These are phyloP conservation scores for Sycophila sp. DNA, from an alignment of 1,140 invertebrate genomes.

Conservation along the genomic window DNA sequence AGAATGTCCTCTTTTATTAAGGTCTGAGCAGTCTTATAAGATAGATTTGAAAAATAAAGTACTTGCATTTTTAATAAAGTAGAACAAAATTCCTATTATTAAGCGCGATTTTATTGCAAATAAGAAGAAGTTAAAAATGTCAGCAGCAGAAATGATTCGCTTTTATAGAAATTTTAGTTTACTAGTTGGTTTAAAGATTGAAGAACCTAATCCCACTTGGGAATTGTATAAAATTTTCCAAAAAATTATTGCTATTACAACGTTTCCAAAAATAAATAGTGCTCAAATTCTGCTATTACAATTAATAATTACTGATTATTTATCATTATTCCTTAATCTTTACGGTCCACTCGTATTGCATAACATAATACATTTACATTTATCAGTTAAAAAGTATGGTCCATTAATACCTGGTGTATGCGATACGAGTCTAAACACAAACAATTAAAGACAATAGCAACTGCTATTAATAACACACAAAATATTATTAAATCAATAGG, in stretches of 20 bases:
- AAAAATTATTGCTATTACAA: not conserved
- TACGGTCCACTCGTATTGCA: not conserved
- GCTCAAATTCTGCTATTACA: not conserved
- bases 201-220: not conserved
- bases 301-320: not conserved
- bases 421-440: not conserved
- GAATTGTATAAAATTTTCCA: not conserved
- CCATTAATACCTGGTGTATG: not conserved
- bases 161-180: not conserved
- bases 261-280: not conserved
- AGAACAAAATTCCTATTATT: constrained; percentile 7
- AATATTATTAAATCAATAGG: not conserved
- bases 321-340: not conserved
- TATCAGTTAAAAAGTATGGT: not conserved
- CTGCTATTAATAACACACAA: not conserved
- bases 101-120: not conserved
- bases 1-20: not conserved
- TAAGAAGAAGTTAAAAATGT: not conserved
- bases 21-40: not conserved
- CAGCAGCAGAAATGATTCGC: not conserved
- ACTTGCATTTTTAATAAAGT: not conserved
- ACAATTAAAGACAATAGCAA: not conserved
- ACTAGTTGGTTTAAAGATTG: not conserved
- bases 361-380: not conserved
- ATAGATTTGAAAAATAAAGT: not conserved